Conservation (phyloP, 2,797 vertebrate genomes). For the Heterohyrax brucei region DNA sequence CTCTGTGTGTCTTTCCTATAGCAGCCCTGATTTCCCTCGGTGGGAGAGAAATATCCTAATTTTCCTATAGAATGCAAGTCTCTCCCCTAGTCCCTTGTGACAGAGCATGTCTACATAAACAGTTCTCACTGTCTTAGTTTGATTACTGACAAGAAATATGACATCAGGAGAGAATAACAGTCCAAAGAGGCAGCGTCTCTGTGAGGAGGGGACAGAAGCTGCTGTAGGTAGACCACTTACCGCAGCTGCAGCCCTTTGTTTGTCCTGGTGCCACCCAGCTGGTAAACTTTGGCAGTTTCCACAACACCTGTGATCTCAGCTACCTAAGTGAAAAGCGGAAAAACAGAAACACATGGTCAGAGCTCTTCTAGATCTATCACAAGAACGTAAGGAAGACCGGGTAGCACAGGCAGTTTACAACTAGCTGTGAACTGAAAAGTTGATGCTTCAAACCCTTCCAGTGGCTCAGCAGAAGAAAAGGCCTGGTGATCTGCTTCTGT, state of each 20-base stretch:
- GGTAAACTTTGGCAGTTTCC: conserved; percentile 98
- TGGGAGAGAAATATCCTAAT: background rate
- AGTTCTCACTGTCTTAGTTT: background rate
- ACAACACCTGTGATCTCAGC: conserved; percentile 99
- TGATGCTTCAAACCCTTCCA: background rate
- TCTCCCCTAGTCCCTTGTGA: background rate
- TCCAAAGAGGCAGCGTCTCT: background rate
- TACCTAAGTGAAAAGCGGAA: conserved; percentile 91
- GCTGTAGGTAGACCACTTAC: conserved; percentile 87
- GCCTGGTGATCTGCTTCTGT: background rate
- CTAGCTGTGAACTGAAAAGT: background rate
- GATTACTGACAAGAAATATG: background rate
- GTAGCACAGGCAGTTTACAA: background rate
- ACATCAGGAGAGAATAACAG: background rate
- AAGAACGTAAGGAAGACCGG: too few relatives aligned
- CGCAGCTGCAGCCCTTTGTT: conserved; percentile 98
- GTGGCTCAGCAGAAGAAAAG: background rate
- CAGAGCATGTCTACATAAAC: background rate
- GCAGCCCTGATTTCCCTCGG: background rate
- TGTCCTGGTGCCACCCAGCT: conserved; percentile 97
- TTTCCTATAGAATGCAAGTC: background rate
- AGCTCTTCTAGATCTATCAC: background rate
- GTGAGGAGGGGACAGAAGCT: background rate
- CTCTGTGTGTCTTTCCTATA: background rate
- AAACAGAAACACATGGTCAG: conserved; percentile 49